A percentile compares a stretch with the other conserved stretches of the same genome.
phyloP scores from a whole-genome alignment of 2,113 vertebrate genomes.

The Todiramphus saurophagus region DNA sequence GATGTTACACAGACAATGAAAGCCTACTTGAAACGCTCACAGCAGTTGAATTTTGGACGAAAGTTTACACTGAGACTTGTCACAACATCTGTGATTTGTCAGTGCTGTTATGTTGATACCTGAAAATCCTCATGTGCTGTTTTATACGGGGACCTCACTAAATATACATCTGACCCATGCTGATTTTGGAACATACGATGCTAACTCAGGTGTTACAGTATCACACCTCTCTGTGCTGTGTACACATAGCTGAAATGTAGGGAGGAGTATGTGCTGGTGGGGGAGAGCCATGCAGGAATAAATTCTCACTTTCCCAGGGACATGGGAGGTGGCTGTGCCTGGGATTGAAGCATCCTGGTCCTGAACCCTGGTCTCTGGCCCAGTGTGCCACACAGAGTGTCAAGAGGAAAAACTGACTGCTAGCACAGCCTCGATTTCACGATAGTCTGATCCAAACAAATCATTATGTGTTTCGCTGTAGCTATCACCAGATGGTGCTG shows the following conservation, averaged over 20 bases:
- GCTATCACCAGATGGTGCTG: neutral
- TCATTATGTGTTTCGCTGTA: neutral
- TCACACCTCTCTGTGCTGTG: neutral
- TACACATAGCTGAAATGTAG: neutral
- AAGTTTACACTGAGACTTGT: neutral
- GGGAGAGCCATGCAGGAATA: neutral
- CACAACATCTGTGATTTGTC: neutral
- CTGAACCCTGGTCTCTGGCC: accelerated
- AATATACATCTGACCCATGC: neutral
- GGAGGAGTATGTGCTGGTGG: neutral
- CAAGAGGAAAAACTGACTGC: neutral
- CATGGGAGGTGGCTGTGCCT: accelerated
- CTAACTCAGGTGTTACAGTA: neutral
- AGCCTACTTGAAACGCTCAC: neutral
- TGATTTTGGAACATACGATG: neutral
- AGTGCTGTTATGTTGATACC: neutral
- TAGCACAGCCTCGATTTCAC: neutral
- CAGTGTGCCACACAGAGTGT: accelerated
- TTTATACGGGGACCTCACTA: neutral
- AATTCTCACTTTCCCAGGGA: neutral
- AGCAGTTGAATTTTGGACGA: neutral
- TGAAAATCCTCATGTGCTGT: neutral
- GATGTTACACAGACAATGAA: neutral
- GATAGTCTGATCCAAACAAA: neutral
- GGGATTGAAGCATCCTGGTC: neutral